These are phyloP conservation scores for Lutjanus argentimaculatus DNA, from an alignment of 2,797 vertebrate genomes.

Conservation along the genomic window DNA sequence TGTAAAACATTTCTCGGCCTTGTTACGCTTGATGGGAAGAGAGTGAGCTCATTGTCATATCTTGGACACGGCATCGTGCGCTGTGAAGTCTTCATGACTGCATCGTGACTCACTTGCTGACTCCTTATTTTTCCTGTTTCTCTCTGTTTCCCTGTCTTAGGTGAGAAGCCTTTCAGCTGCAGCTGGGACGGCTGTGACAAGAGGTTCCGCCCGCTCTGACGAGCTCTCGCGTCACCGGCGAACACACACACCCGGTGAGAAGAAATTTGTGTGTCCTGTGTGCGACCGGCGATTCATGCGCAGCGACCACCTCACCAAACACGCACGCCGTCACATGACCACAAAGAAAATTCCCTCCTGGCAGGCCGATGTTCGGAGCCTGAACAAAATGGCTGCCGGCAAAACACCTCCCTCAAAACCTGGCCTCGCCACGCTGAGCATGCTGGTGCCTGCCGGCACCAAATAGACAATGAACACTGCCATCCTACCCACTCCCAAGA, in stretches of 20 bases:
- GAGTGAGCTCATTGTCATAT: slow-evolving; percentile 64
- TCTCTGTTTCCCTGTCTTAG: slow-evolving; percentile 73
- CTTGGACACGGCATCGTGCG: not conserved
- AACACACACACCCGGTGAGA: slow-evolving; percentile 98
- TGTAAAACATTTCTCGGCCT: slow-evolving; percentile 30
- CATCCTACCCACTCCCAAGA: slow-evolving; percentile 66
- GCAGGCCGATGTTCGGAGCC: slow-evolving; percentile 93
- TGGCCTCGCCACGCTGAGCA: slow-evolving; percentile 82
- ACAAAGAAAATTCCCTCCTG: slow-evolving; percentile 95
- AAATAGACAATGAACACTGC: slow-evolving; percentile 77
- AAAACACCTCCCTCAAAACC: slow-evolving; percentile 79
- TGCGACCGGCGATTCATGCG: slow-evolving; percentile 98
- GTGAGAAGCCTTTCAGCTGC: slow-evolving; percentile 98
- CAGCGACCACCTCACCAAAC: slow-evolving; percentile 98
- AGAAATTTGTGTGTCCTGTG: slow-evolving; percentile 95
- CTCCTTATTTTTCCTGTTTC: slow-evolving; percentile 12
- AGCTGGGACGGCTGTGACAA: slow-evolving; percentile 98
- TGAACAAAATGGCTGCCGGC: slow-evolving; percentile 87
- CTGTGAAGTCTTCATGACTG: slow-evolving; percentile 42
- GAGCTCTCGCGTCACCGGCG: slow-evolving; percentile 97
- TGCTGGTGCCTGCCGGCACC: slow-evolving; percentile 84
- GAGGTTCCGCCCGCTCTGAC: slow-evolving; percentile 95
- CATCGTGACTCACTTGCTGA: slow-evolving; percentile 58
- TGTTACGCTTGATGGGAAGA: slow-evolving; percentile 42
- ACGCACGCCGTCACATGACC: slow-evolving; percentile 95